Percentiles rank a stretch among this genome's conserved stretches.
phyloP scores from a whole-genome alignment of 1,140 invertebrate species.

The Hyposmocoma kahamanoa region DNA sequence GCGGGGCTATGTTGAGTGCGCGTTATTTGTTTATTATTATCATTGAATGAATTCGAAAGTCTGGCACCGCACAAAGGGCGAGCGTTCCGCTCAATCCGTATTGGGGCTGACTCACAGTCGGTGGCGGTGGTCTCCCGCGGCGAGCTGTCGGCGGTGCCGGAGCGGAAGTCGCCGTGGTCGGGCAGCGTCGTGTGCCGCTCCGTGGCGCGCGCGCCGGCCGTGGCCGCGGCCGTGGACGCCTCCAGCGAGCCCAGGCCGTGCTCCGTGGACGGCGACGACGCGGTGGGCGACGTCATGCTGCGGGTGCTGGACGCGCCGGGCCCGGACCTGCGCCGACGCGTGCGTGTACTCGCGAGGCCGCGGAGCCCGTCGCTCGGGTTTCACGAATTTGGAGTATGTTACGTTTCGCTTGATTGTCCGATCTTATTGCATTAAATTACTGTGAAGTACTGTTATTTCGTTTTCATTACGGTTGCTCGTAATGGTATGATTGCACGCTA shows the following conservation, averaged over 20 bases:
- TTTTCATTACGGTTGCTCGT: too few relatives aligned
- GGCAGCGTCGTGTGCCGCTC: conserved; percentile 31
- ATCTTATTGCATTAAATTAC: too few relatives aligned
- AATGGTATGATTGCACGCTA: too few relatives aligned
- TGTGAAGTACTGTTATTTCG: too few relatives aligned
- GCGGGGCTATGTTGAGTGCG: too few relatives aligned
- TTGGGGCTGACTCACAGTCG: conserved; percentile 31
- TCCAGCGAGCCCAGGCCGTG: conserved; percentile 32
- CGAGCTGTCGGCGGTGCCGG: conserved; percentile 38
- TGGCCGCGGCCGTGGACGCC: conserved; percentile 32
- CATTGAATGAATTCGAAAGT: neutral
- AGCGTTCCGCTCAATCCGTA: too few relatives aligned
- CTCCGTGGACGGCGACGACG: conserved; percentile 30
- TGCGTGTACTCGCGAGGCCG: too few relatives aligned
- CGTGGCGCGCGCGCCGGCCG: conserved; percentile 16
- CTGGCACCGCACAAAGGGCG: neutral
- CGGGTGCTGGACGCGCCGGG: conserved; percentile 55
- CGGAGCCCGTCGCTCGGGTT: too few relatives aligned
- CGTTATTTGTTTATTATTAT: too few relatives aligned
- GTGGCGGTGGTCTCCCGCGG: conserved; percentile 45
- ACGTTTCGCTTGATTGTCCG: too few relatives aligned
- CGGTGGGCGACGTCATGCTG: conserved; percentile 51
- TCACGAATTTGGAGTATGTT: too few relatives aligned
- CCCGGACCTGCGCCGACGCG: too few relatives aligned
- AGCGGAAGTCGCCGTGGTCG: conserved; percentile 58